phyloP scores from a whole-genome alignment of 1,140 invertebrate species.

The Dendroctonus valens region DNA sequence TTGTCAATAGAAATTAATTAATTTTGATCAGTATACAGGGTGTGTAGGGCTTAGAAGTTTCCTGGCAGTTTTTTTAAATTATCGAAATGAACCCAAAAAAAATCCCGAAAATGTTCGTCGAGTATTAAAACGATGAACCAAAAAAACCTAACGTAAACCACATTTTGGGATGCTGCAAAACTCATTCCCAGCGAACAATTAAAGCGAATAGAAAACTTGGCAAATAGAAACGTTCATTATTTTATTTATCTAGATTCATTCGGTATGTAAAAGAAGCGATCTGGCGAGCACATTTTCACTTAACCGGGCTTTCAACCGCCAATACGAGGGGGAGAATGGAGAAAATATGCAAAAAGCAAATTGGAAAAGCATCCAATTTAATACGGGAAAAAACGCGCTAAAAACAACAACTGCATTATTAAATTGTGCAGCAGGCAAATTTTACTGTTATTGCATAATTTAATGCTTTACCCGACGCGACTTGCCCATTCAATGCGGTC shows the following conservation, averaged over 20 bases:
- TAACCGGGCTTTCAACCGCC: slow-evolving; percentile 13
- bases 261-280: not conserved
- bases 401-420: slow-evolving; percentile 29
- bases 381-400: slow-evolving; percentile 23
- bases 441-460: slow-evolving; percentile 33
- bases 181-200: not conserved
- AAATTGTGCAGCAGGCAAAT: slow-evolving; percentile 31
- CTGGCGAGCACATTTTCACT: slow-evolving; percentile 18
- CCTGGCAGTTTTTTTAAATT: too few species aligned
- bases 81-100: too few species aligned
- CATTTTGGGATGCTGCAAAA: not conserved
- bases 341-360: slow-evolving; percentile 29
- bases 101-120: too few species aligned
- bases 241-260: slow-evolving; percentile 1
- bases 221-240: not conserved
- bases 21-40: too few species aligned
- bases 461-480: slow-evolving; percentile 27
- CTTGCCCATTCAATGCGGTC: slow-evolving; percentile 21
- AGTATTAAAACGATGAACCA: too few species aligned
- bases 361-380: slow-evolving; percentile 25
- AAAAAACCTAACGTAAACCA: too few species aligned
- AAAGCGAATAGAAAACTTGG: not conserved
- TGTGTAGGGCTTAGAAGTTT: too few species aligned
- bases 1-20: too few species aligned
- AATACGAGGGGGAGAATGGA: slow-evolving; percentile 11